Evolutionary conservation across 64 coral and sea anemone genomes (phyloP).

Genomic region (Dendrophyllia cribrosa): DNA sequence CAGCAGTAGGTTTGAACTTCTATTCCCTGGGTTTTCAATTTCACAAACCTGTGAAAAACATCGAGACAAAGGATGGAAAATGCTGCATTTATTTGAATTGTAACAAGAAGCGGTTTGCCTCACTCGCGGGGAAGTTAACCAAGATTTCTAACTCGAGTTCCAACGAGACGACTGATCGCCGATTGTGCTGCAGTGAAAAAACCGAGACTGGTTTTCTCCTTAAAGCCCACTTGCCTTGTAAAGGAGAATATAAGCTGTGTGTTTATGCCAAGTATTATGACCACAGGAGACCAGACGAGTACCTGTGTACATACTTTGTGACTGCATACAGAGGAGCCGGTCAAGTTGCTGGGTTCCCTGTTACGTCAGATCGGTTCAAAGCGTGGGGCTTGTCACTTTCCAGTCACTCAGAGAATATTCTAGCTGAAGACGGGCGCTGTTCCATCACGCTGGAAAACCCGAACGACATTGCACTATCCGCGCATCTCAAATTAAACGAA

Average conservation of each 20-base stretch:
- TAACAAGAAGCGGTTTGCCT: constrained; percentile 9
- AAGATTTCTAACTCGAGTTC: background rate
- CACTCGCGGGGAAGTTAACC: background rate
- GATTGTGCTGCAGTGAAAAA: constrained; percentile 35
- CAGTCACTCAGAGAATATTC: constrained; percentile 68
- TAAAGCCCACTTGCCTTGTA: constrained; percentile 35
- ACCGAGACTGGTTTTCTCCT: constrained; percentile 31
- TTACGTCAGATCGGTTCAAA: constrained; percentile 18
- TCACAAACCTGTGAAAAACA: constrained; percentile 36
- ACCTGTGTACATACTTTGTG: constrained; percentile 51
- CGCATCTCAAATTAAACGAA: background rate
- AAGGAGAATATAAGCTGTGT: constrained; percentile 33
- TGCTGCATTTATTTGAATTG: constrained; percentile 25
- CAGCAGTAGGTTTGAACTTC: constrained; percentile 21
- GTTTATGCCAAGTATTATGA: constrained; percentile 25
- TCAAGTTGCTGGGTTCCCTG: constrained; percentile 41
- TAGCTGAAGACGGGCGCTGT: constrained; percentile 11
- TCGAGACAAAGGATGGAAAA: constrained; percentile 43
- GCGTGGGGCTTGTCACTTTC: constrained; percentile 39
- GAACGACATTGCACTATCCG: background rate
- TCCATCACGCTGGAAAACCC: constrained; percentile 19
- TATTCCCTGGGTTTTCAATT: constrained; percentile 53
- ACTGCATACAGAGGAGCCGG: constrained; percentile 27
- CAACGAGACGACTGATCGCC: background rate
- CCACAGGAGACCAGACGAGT: background rate